Evolutionary conservation across 2,113 vertebrate species (phyloP), one percentile per base, ranked within the genome.

Genomic region (Lutjanus erythropterus): DNA sequence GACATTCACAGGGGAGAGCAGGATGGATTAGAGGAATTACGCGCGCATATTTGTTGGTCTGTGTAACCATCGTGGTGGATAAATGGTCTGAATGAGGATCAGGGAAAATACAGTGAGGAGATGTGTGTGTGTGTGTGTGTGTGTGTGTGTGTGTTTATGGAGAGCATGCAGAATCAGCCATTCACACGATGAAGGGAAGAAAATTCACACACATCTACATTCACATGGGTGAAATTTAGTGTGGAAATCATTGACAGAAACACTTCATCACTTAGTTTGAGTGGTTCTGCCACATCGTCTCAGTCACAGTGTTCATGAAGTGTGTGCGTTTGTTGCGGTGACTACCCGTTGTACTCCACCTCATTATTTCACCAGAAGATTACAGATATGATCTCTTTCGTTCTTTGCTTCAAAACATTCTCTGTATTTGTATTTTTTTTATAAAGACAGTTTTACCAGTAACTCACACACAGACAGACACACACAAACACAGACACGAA

Each of bases 31-130:
- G 61, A 71, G 56, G 85, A 74, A 81, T 86, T 78, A 80, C 23
- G 1, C 29, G 59, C 75, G 68, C 84, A 85, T 83, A 80, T 83
- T 86, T 83, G 69, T 84, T 74, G 67, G 78, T 81, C 84, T 86
- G 86, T 83, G 71, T 84, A 74, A 75, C 81, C 70, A 68, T 72
- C 44, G 4, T 41, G 58, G 37, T 10, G 39, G 64, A 83, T 84
- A 83, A 88, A 87, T 65, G 61, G 52, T 75, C 64, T 49, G 67
- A 81, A 71, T 71, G 78, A 85, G 47, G 82, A 78, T 42, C 80
- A 81, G 69, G 55, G 47, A 21, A 68, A 65, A 85, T 21, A 49
- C 33, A 67, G 33, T 25, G 61, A 3, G 15, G 61, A 65, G 77
- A 62, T n/a, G 55, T 23, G 18, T n/a, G 7, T 35, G 55, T 55